Conservation (phyloP, 2,113 vertebrate species). For the Fulica atra region DNA sequence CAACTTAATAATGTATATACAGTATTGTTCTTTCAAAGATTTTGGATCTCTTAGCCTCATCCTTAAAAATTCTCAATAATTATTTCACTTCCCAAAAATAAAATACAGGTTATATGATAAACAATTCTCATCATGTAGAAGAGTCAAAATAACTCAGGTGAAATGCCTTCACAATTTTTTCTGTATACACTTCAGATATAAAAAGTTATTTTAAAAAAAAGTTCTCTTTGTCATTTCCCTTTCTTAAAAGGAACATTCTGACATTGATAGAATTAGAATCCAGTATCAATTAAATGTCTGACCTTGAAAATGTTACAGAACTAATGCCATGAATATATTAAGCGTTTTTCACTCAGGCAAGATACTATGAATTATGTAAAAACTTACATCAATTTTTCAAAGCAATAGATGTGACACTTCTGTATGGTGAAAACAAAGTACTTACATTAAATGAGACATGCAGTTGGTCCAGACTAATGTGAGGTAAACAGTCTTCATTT, state of each 20-base stretch:
- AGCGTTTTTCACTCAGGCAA: not conserved
- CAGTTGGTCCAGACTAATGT: not conserved
- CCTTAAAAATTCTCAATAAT: not conserved
- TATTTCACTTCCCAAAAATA: not conserved
- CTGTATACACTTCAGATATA: not conserved
- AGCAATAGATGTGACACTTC: constrained; percentile 39
- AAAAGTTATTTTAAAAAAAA: not conserved
- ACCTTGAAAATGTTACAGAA: constrained; percentile 59
- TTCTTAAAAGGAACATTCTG: not conserved
- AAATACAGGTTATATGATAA: not conserved
- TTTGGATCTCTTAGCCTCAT: not conserved
- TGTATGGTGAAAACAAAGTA: constrained; percentile 39
- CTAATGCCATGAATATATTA: constrained; percentile 33
- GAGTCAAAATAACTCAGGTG: not conserved
- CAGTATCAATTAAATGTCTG: constrained; percentile 30
- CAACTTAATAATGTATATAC: not conserved
- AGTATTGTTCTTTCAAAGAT: not conserved
- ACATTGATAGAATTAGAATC: constrained; percentile 19
- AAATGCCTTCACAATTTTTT: not conserved
- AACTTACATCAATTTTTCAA: constrained; percentile 48
- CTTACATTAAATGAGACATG: constrained; percentile 22
- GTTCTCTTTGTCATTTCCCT: not conserved
- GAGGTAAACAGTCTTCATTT: constrained; percentile 4
- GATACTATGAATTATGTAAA: constrained; percentile 67
- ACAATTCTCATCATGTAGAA: not conserved